Percentiles rank a stretch among this genome's conserved stretches.
Evolutionary conservation across 2,888 invertebrate genomes (phyloP).

Genomic region (Germaria angustata): DNA sequence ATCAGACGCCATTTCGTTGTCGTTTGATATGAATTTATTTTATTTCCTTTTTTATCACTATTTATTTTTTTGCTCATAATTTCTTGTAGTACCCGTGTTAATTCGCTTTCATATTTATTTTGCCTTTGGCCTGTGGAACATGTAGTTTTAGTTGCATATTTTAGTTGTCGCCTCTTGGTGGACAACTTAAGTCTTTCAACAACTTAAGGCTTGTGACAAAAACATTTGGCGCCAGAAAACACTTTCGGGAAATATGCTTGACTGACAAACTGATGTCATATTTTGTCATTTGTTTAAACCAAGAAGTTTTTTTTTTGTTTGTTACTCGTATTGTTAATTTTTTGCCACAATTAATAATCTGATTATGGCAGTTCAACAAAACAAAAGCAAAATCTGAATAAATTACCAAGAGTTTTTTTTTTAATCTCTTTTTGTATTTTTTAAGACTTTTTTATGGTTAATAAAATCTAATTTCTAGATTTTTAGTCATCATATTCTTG

Average conservation of each 20-base stretch:
- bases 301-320: constrained; percentile 19
- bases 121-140: constrained; percentile 13
- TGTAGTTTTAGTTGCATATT: neutral
- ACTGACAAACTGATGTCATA: constrained; percentile 54
- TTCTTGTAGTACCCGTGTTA: neutral
- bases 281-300: constrained; percentile 38
- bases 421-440: too few relatives aligned
- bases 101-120: neutral
- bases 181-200: constrained; percentile 13
- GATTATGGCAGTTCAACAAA: constrained; percentile 26
- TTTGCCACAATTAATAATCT: constrained; percentile 44
- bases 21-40: constrained; percentile 44
- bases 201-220: neutral
- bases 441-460: too few relatives aligned
- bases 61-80: neutral
- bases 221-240: constrained; percentile 58
- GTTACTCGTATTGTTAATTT: too few relatives aligned
- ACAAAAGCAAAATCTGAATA: neutral
- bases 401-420: constrained; percentile 1
- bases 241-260: constrained; percentile 61
- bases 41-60: neutral
- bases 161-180: neutral
- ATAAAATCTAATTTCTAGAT: too few relatives aligned
- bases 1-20: constrained; percentile 53
- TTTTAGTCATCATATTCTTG: too few relatives aligned